Percentiles rank a stretch among this genome's conserved stretches.
phyloP scores from a whole-genome alignment of 2,113 vertebrate genomes.

The Neogobius melanostomus region DNA sequence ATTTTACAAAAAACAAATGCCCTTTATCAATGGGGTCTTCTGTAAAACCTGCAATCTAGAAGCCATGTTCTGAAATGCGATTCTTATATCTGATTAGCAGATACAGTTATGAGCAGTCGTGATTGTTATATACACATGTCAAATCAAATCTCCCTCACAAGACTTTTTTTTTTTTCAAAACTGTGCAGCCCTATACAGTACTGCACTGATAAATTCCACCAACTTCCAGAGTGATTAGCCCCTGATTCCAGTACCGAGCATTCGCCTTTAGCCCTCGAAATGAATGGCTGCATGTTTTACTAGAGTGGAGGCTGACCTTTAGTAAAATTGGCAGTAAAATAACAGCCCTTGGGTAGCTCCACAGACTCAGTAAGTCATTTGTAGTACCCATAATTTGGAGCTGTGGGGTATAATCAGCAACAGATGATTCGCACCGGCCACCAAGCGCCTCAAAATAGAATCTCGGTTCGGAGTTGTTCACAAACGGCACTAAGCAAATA shows the following conservation, averaged over 20 bases:
- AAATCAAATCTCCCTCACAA: too few species aligned
- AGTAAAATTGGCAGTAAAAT: constrained; percentile 83
- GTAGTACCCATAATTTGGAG: constrained; percentile 83
- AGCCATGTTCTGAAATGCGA: too few species aligned
- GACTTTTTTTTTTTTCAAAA: too few species aligned
- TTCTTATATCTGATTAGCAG: too few species aligned
- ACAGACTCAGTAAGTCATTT: constrained; percentile 82
- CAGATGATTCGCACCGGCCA: constrained; percentile 82
- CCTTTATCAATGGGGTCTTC: too few species aligned
- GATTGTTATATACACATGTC: too few species aligned
- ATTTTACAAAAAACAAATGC: too few species aligned
- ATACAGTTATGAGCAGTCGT: too few species aligned
- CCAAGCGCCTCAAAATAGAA: constrained; percentile 79
- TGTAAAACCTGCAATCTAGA: too few species aligned
- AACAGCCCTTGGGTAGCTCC: constrained; percentile 77
- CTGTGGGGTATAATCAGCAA: constrained; percentile 82
- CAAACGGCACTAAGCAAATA: constrained; percentile 80
- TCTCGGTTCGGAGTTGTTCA: constrained; percentile 77
- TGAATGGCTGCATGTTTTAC: constrained; percentile 73
- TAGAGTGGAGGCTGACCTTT: constrained; percentile 78
- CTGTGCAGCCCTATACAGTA: too few species aligned
- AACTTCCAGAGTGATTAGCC: constrained; percentile 45
- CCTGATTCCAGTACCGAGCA: constrained; percentile 43
- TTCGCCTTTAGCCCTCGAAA: constrained; percentile 53
- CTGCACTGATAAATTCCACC: constrained; percentile 20